phyloP scores from a whole-genome alignment of 30 jellyfish, hydroid and myxozoan species.

The Aurelia sp. region DNA sequence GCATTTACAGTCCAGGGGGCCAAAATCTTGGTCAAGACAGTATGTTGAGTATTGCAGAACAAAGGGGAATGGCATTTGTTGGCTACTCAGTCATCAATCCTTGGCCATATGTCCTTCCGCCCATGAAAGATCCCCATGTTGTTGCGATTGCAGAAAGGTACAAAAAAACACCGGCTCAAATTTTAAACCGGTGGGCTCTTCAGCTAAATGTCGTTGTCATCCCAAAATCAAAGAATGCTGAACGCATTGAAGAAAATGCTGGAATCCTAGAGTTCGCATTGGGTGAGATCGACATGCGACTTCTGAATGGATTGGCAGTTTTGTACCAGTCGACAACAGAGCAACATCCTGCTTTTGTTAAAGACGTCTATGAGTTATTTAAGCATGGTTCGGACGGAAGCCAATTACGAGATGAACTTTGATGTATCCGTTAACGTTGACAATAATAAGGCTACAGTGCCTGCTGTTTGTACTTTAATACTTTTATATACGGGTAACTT shows the following conservation, averaged over 20 bases:
- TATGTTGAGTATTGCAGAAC: constrained; percentile 44
- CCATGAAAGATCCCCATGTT: constrained; percentile 63
- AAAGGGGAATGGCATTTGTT: constrained; percentile 60
- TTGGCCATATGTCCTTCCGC: constrained; percentile 63
- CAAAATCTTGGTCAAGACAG: constrained; percentile 34
- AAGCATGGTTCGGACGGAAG: constrained; percentile 4
- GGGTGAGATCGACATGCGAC: constrained; percentile 64
- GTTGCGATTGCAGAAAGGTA: constrained; percentile 47
- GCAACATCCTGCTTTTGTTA: constrained; percentile 36
- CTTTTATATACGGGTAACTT: neutral
- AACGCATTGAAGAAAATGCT: constrained; percentile 69
- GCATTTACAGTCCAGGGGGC: constrained; percentile 70
- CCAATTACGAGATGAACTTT: constrained; percentile 33
- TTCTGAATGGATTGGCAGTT: constrained; percentile 51
- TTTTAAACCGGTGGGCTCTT: constrained; percentile 72
- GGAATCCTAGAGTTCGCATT: constrained; percentile 57
- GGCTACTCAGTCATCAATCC: constrained; percentile 62
- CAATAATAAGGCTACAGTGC: neutral
- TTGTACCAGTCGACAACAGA: constrained; percentile 61
- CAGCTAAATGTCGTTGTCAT: constrained; percentile 47
- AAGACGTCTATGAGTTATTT: constrained; percentile 53
- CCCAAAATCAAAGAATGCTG: constrained; percentile 73
- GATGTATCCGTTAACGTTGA: neutral
- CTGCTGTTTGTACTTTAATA: neutral
- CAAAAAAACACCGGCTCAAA: constrained; percentile 53